phyloP scores from a whole-genome alignment of 2,797 vertebrate species.

The Podarcis siculus region DNA sequence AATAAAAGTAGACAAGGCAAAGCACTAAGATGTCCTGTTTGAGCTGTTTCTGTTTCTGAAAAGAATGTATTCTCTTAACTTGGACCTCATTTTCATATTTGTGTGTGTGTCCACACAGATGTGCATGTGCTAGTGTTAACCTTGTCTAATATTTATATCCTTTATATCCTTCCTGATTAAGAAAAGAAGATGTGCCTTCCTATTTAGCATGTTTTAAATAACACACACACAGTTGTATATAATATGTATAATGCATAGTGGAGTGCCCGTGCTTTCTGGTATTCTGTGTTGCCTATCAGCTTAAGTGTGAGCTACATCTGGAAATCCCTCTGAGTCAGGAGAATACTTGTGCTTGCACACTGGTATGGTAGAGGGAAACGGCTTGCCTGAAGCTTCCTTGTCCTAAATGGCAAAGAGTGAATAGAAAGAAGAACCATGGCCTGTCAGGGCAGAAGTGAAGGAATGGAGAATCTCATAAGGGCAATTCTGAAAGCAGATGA shows the following conservation, averaged over 20 bases:
- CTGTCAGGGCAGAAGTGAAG: too few relatives aligned
- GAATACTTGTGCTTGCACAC: too few relatives aligned
- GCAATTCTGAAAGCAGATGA: background rate
- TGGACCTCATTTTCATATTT: background rate
- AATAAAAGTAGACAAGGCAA: constrained; percentile 58
- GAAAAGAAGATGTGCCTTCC: background rate
- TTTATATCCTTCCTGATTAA: constrained; percentile 22
- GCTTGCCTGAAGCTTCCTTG: too few relatives aligned
- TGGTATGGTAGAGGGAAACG: too few relatives aligned
- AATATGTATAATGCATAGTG: background rate
- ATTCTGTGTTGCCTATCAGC: background rate
- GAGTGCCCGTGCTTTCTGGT: background rate
- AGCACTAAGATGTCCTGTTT: constrained; percentile 50
- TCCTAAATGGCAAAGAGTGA: too few relatives aligned
- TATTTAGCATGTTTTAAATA: background rate
- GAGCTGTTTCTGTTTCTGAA: constrained; percentile 45
- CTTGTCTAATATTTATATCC: background rate
- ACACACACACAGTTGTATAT: background rate
- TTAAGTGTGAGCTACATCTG: too few relatives aligned
- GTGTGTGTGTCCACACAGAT: background rate
- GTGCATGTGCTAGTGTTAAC: background rate
- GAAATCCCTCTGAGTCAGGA: too few relatives aligned
- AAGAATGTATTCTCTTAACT: constrained; percentile 54
- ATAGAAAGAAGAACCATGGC: too few relatives aligned
- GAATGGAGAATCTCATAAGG: background rate